A percentile compares a stretch with the other conserved stretches of the same genome.
Conservation (phyloP, 2,797 vertebrate species). For the Gallirallus australis region DNA sequence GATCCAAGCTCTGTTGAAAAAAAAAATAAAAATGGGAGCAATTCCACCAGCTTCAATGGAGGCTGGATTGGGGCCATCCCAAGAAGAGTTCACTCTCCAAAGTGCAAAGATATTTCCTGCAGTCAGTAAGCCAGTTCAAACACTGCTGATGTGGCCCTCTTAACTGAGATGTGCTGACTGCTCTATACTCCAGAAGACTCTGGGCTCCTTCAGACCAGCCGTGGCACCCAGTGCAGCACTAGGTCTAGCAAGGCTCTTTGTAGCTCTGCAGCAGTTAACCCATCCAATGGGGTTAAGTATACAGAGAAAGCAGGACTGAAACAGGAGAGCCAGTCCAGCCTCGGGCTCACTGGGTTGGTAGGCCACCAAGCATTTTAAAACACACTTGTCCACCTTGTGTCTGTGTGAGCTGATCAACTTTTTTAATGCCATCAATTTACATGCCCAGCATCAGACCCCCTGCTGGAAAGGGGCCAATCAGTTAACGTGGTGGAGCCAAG, state of each 20-base stretch:
- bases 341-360: background rate
- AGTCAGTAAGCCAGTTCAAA: slow-evolving; percentile 26
- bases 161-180: background rate
- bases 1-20: background rate
- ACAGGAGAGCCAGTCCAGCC: background rate
- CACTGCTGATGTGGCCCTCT: slow-evolving; percentile 47
- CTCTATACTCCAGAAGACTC: background rate
- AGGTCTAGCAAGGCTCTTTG: background rate
- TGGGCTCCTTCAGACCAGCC: background rate
- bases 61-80: slow-evolving; percentile 11
- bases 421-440: background rate
- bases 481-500: background rate
- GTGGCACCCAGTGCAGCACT: background rate
- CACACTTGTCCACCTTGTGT: background rate
- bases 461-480: background rate
- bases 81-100: slow-evolving; percentile 6
- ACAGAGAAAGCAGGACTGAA: background rate
- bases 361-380: background rate
- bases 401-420: background rate
- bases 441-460: background rate
- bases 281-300: fast-evolving
- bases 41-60: slow-evolving; percentile 13
- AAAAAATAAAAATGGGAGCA: slow-evolving; percentile 9
- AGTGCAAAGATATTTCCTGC: slow-evolving; percentile 54
- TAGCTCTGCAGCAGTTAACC: background rate